Base-by-base conservation (phyloP, 2,113 vertebrate species). In the Pipra filicauda region DNA sequence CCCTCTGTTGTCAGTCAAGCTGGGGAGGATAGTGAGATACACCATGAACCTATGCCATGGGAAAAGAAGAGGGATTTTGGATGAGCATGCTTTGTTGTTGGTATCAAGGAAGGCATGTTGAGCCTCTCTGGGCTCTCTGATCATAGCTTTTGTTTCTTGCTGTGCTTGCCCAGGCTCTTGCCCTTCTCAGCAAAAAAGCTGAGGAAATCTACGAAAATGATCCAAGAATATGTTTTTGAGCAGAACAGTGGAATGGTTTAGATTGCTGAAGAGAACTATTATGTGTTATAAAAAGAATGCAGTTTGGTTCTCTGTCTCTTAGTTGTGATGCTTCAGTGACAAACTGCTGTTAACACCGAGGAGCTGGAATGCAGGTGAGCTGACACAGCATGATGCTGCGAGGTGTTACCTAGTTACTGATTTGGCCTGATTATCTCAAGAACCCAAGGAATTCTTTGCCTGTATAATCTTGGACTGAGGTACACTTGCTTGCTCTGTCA, bases 1-100 rank as follows among this genome's bases (percentile, higher is more conserved):
- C 5, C 6, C 5, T 55, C 6, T 35, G 62, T 71, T 0, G 2
- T 67, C 52, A 78, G 19, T 30, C 33, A 67, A 41, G 30, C 11
- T 4, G 23, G 28, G 0, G 15, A 41, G 12, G 37, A n/a, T 5
- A 21, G 58, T 11, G 27, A 37, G 27, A 19, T 12, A 15, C 0
- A 1, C 4, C 0, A 2, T 0, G 0, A 49, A 49, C 58, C 26
- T 9, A 11, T n/a, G 28, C 26, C 22, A 1, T 3, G 14, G 9
- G 31, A 39, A 44, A 49, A 65, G 41, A 10, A 44, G 12, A 64
- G 14, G 13, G 41, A 43, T 62, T 69, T 76, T 35, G 71, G n/a
- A 55, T n/a, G 33, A 75, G 30, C 1, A 12, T 9, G 0, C 22
- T 44, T 49, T 30, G 7, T 46, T 23, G 58, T 79, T 52, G 31